Evolutionary conservation across 2,113 vertebrate species (phyloP), one percentile per base, ranked within the genome.

Genomic region (Psittacus erithacus): DNA sequence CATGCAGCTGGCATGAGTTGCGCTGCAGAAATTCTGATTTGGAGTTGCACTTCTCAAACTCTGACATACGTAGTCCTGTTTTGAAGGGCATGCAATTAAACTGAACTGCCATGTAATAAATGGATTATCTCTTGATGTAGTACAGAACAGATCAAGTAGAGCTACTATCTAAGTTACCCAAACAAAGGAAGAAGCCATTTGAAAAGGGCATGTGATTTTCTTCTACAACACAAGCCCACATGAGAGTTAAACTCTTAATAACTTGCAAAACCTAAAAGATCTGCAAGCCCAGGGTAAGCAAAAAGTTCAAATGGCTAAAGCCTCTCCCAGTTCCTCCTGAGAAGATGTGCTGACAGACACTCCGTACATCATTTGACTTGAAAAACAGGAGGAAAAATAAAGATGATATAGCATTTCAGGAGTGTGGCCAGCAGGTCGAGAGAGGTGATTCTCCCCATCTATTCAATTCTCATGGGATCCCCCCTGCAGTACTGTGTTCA

Each of bases 251-350:
- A 92, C 11, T 88, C 22, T 28, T 90, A 7, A 84, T 76, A 60
- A 38, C 50, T 29, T 82, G 44, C 79, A 76, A 85, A 73, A 74
- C 65, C 78, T 85, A 17, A 82, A 82, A 82, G 74, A 76, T 87
- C 57, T 85, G 13, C 75, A 76, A 62, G 73, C 20, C 57, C 62
- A n/a, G 35, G 22, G 28, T 76, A 73, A 76, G 65, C 68, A 75
- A 50, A 82, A 91, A 29, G 24, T 65, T 93, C 65, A 68, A 31
- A 46, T 59, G 47, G 28, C 24, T 78, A 78, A 77, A 67, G 35
- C 33, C 65, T 89, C 78, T 89, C 39, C 33, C 3, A 24, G 9
- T 60, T 94, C 15, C 55, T 86, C 35, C 62, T 64, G 43, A 50
- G 74, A 65, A 71, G 23, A 28, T 75, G 33, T 87, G n/a, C 3